A percentile compares a stretch with the other conserved stretches of the same genome.
These are phyloP conservation scores for Manis crassicaudata DNA, from an alignment of 2,797 vertebrate species.

Conservation along the genomic window DNA sequence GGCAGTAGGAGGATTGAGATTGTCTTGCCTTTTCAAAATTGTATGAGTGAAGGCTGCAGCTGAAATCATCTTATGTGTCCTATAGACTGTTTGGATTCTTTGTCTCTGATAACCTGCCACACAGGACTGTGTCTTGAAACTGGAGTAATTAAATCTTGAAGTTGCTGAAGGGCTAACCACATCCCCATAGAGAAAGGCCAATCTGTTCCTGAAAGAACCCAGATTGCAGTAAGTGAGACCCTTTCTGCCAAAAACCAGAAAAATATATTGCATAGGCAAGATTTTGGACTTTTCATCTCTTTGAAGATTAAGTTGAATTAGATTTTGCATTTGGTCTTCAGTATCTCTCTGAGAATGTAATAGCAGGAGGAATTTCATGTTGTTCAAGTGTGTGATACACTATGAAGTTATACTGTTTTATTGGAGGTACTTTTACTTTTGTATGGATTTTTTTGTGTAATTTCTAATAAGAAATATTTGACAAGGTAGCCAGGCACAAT, in stretches of 20 bases:
- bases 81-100: background rate
- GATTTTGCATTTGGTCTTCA: background rate
- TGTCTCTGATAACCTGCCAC: background rate
- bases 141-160: constrained; percentile 43
- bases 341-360: background rate
- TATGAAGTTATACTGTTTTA: background rate
- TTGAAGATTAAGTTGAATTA: background rate
- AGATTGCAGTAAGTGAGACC: background rate
- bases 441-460: background rate
- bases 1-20: background rate
- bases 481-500: background rate
- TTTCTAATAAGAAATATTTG: background rate
- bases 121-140: background rate
- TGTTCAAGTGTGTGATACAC: background rate
- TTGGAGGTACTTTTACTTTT: background rate
- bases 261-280: background rate
- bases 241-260: background rate
- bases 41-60: background rate
- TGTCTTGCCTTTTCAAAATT: background rate
- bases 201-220: background rate
- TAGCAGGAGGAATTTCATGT: background rate
- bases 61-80: background rate
- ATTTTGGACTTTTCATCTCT: background rate
- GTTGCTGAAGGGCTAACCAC: background rate
- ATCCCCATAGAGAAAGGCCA: background rate